Percentiles rank a stretch among this genome's conserved stretches.
Evolutionary conservation across 2,888 invertebrate species (phyloP).

Genomic region (Rhamnusium bicolor): DNA sequence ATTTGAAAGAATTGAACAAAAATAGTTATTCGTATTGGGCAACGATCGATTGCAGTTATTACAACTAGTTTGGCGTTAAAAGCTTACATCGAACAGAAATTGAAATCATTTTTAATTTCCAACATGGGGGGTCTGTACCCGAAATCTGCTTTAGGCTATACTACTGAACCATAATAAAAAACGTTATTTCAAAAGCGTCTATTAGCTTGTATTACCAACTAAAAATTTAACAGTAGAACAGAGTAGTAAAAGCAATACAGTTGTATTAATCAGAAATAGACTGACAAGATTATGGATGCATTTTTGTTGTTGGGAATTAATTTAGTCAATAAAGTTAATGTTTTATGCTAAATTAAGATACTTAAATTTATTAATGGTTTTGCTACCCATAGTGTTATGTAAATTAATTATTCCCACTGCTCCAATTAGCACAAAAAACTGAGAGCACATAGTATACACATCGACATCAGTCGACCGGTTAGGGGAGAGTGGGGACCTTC

Average conservation of each 20-base stretch:
- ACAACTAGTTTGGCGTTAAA: neutral
- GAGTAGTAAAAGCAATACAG: neutral
- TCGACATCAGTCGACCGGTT: neutral
- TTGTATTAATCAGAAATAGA: neutral
- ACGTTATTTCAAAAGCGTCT: neutral
- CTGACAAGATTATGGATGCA: neutral
- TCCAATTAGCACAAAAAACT: conserved; percentile 23
- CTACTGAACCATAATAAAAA: neutral
- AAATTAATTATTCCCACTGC: conserved; percentile 29
- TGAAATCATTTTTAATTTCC: neutral
- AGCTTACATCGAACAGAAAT: neutral
- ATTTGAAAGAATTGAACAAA: neutral
- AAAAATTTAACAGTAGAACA: neutral
- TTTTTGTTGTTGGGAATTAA: conserved; percentile 12
- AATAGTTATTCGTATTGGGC: neutral
- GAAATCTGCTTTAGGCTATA: neutral
- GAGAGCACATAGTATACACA: conserved; percentile 14
- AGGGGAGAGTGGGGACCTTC: neutral
- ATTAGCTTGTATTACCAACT: neutral
- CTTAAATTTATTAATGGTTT: conserved; percentile 21
- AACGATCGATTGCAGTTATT: neutral
- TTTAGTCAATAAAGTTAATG: conserved; percentile 15
- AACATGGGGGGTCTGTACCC: neutral
- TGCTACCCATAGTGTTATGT: conserved; percentile 25
- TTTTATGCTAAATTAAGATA: conserved; percentile 28